phyloP scores from a whole-genome alignment of 2,797 vertebrate genomes.

The Limosa lapponica region DNA sequence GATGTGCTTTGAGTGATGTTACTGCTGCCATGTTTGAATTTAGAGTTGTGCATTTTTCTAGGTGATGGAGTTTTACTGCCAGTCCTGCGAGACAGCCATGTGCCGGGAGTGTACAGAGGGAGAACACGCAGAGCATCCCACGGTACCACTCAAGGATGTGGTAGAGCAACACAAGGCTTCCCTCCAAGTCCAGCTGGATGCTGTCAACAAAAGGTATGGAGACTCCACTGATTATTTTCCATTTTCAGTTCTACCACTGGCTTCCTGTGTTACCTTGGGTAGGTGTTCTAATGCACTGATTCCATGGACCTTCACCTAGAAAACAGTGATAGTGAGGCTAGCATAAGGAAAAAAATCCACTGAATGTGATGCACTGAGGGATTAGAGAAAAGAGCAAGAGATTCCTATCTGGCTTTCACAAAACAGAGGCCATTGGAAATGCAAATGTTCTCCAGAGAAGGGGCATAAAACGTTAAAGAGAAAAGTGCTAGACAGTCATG shows the following conservation, averaged over 20 bases:
- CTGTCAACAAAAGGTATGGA: slow-evolving; percentile 90
- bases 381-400: background rate
- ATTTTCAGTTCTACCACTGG: background rate
- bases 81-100: slow-evolving; percentile 96
- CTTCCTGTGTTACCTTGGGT: background rate
- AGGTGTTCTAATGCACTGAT: background rate
- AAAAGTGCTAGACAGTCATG: background rate
- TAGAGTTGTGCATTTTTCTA: slow-evolving; percentile 54
- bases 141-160: slow-evolving; percentile 93
- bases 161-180: slow-evolving; percentile 97
- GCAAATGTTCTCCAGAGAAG: background rate
- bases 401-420: background rate
- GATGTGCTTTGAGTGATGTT: background rate
- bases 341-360: background rate
- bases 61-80: slow-evolving; percentile 99
- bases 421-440: background rate
- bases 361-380: background rate
- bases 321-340: background rate
- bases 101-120: slow-evolving; percentile 93
- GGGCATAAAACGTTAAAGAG: background rate
- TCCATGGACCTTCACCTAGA: background rate
- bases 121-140: slow-evolving; percentile 93
- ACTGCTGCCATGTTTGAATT: background rate
- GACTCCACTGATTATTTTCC: background rate
- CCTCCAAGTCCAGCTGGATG: slow-evolving; percentile 89